Evolutionary conservation across 2,113 vertebrate species (phyloP).

Genomic region (Odobenus rosmarus): DNA sequence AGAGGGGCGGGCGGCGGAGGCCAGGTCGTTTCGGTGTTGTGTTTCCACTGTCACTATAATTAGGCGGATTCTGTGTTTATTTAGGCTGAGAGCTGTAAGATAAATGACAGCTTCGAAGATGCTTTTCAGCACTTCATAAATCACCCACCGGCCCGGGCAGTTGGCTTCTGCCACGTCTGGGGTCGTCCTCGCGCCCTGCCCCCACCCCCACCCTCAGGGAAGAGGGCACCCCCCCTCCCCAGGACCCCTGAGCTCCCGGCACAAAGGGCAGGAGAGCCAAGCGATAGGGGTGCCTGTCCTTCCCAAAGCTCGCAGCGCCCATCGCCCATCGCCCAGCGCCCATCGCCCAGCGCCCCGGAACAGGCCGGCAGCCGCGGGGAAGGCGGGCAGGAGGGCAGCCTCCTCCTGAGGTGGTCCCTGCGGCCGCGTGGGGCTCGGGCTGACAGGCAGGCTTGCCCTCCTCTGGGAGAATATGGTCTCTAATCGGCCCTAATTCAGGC

Average conservation of each 20-base stretch:
- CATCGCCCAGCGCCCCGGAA: background rate
- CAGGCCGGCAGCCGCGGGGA: background rate
- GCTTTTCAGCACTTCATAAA: constrained; percentile 91
- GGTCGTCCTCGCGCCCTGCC: constrained; percentile 39
- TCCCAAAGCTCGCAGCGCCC: background rate
- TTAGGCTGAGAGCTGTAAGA: constrained; percentile 89
- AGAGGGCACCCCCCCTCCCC: background rate
- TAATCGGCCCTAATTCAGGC: constrained; percentile 73
- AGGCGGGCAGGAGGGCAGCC: constrained; percentile 36
- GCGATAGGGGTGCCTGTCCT: constrained; percentile 49
- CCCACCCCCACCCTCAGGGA: background rate
- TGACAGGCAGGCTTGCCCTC: constrained; percentile 74
- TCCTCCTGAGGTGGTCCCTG: constrained; percentile 37
- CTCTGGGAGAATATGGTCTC: constrained; percentile 67
- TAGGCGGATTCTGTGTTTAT: constrained; percentile 87
- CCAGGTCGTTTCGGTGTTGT: constrained; percentile 72
- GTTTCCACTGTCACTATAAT: constrained; percentile 86
- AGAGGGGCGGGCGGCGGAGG: constrained; percentile 27
- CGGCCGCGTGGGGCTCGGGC: background rate
- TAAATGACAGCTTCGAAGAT: constrained; percentile 90
- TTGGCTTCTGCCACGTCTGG: constrained; percentile 80
- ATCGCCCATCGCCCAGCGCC: background rate
- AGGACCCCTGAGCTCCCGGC: background rate
- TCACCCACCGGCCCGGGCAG: constrained; percentile 85
- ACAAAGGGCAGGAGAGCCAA: background rate